These are phyloP conservation scores for Paradisaea rubra DNA, from an alignment of 2,113 vertebrate species.

Conservation along the genomic window DNA sequence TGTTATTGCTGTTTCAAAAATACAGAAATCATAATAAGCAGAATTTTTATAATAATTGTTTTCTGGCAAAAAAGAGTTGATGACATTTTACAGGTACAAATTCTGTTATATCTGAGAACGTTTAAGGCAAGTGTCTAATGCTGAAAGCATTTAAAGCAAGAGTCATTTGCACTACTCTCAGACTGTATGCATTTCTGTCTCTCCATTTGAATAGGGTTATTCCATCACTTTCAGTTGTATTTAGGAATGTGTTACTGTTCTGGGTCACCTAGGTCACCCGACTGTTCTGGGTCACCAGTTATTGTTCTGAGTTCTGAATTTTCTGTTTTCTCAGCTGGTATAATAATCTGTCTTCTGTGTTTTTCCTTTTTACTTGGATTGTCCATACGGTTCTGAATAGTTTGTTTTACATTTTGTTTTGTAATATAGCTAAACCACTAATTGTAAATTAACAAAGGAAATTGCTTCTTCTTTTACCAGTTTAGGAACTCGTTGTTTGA, in stretches of 20 bases:
- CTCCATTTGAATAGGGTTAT: not conserved
- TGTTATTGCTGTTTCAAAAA: not conserved
- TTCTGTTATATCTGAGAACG: not conserved
- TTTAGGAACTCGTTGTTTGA: conserved; percentile 90
- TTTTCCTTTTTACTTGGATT: not conserved
- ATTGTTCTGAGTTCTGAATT: not conserved
- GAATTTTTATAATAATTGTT: not conserved
- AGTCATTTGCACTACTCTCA: not conserved
- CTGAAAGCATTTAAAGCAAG: not conserved
- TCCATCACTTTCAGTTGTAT: not conserved
- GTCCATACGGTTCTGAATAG: not conserved
- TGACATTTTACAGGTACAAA: not conserved
- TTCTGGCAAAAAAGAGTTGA: not conserved
- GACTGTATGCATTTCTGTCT: not conserved
- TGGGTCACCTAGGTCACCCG: not conserved
- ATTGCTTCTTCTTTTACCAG: conserved; percentile 61
- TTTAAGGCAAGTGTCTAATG: not conserved
- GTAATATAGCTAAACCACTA: not conserved
- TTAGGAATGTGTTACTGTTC: not conserved
- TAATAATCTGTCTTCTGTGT: not conserved
- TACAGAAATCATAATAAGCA: not conserved
- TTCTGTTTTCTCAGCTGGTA: not conserved
- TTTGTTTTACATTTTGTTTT: not conserved
- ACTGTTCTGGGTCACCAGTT: not conserved
- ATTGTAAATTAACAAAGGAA: not conserved